Evolutionary conservation across 1,140 invertebrate genomes (phyloP).

Genomic region (Leptinotarsa defecta): DNA sequence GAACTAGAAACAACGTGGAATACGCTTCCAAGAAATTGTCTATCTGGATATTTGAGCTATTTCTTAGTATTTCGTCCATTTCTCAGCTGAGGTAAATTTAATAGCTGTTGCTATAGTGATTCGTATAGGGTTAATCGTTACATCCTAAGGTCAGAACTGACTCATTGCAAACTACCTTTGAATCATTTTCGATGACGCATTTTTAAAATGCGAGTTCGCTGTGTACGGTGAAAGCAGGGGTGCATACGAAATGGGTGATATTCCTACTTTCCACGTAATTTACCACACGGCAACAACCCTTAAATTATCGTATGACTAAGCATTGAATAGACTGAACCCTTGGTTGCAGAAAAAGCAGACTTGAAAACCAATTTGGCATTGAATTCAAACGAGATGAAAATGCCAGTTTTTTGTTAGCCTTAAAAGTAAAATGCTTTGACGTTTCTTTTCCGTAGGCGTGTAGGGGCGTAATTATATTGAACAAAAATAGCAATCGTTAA

Average conservation of each 20-base stretch:
- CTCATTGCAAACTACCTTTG: not conserved
- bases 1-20: not conserved
- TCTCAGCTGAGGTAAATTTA: not conserved
- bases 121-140: slow-evolving; percentile 5
- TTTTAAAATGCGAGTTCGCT: not conserved
- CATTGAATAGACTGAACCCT: not conserved
- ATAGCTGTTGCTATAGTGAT: not conserved
- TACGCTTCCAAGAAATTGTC: not conserved
- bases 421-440: not conserved
- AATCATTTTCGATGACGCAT: slow-evolving; percentile 3
- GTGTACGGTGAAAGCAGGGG: not conserved
- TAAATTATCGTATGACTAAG: slow-evolving; percentile 1
- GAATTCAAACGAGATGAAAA: not conserved
- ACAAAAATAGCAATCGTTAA: not conserved
- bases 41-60: not conserved
- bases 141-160: not conserved
- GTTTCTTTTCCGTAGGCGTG: not conserved
- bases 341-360: not conserved
- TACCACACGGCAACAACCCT: not conserved
- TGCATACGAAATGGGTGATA: not conserved
- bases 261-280: not conserved
- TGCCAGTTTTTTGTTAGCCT: not conserved
- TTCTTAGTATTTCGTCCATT: not conserved
- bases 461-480: not conserved
- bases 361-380: no score